Evolutionary conservation across 2,113 vertebrate species (phyloP).

Genomic region (Amphilophus citrinellus): DNA sequence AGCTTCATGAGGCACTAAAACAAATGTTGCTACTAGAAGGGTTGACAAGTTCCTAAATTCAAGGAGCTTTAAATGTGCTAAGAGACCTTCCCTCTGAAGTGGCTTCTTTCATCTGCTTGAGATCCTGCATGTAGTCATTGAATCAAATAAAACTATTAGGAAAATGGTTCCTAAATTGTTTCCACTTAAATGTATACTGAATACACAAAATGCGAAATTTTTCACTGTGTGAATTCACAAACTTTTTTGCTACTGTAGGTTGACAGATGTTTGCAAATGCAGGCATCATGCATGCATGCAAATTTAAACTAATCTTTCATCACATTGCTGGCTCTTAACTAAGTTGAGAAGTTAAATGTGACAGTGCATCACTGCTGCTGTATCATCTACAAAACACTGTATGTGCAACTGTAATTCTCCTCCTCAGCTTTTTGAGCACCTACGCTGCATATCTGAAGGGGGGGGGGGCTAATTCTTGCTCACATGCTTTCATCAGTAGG

Average conservation of each 20-base stretch:
- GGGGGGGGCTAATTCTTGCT: background rate
- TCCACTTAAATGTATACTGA: background rate
- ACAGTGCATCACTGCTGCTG: background rate
- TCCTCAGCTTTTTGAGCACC: background rate
- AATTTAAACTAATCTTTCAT: background rate
- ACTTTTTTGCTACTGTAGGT: background rate
- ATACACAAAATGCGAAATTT: background rate
- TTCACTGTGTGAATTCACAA: background rate
- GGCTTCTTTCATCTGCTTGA: no score
- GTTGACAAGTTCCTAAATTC: background rate
- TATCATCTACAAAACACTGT: background rate
- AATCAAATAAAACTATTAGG: background rate
- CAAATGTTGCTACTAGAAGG: background rate
- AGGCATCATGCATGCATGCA: background rate
- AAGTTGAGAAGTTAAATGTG: background rate
- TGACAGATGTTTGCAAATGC: background rate
- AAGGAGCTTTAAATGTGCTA: background rate
- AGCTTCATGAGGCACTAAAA: background rate
- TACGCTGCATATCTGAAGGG: conserved; percentile 13
- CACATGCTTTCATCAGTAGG: conserved; percentile 31
- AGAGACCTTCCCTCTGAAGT: no score
- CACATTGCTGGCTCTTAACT: background rate
- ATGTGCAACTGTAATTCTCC: background rate
- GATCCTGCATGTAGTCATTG: background rate
- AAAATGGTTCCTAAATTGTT: background rate